A percentile compares a stretch with the other conserved stretches of the same genome.
Conservation (phyloP, 2,888 invertebrate species). For the Thereva unica region DNA sequence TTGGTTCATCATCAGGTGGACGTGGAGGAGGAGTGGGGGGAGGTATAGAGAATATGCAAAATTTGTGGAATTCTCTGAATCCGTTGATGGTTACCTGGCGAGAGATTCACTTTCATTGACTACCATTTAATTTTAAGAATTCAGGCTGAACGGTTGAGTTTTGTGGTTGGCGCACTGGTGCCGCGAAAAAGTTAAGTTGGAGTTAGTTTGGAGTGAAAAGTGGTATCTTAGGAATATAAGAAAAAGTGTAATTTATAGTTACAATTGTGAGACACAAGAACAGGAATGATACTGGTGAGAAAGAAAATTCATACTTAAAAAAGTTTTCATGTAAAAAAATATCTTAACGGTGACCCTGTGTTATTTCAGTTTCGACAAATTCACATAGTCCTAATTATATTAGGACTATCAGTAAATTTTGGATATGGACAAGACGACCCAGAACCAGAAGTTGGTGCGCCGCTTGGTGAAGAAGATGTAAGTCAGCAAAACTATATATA, state of each 20-base stretch:
- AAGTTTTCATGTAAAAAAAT: neutral
- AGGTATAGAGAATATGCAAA: constrained; percentile 2
- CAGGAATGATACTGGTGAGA: constrained; percentile 8
- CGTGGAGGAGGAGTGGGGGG: neutral
- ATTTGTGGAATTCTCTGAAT: constrained; percentile 12
- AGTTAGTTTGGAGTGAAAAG: no score
- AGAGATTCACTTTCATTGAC: neutral
- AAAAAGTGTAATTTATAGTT: no score
- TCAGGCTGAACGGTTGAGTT: constrained; percentile 4
- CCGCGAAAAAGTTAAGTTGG: constrained; percentile 5
- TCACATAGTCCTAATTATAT: neutral
- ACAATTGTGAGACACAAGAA: no score
- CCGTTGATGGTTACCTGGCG: constrained; percentile 8
- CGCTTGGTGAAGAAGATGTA: neutral
- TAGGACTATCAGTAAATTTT: neutral
- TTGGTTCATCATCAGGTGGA: no score
- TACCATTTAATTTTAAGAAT: constrained; percentile 1
- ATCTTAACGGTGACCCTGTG: neutral
- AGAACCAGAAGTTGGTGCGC: neutral
- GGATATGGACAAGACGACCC: neutral
- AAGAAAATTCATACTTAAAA: no score
- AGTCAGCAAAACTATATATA: neutral
- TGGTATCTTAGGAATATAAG: no score
- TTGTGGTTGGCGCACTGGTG: neutral
- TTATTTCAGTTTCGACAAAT: constrained; percentile 7